These are phyloP conservation scores for Steinernema hermaphroditum DNA, from an alignment of 2,888 invertebrate genomes.

Conservation along the genomic window DNA sequence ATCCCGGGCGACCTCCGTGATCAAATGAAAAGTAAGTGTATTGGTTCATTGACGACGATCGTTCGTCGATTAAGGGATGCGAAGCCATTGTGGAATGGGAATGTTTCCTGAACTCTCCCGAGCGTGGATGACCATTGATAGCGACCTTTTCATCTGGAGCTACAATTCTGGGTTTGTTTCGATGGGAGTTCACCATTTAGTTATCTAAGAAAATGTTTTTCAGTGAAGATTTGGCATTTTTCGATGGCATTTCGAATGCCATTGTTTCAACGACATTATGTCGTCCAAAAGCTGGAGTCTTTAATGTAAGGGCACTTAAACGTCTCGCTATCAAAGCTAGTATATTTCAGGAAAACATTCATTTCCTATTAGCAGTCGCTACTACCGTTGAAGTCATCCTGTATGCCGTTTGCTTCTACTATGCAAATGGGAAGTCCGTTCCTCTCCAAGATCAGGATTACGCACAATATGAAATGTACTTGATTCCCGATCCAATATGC, in stretches of 20 bases:
- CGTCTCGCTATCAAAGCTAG: background rate
- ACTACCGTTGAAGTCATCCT: constrained; percentile 93
- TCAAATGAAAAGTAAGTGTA: constrained; percentile 56
- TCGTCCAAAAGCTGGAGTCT: constrained; percentile 75
- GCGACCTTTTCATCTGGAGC: constrained; percentile 96
- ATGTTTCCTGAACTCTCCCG: constrained; percentile 91
- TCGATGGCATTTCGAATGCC: constrained; percentile 89
- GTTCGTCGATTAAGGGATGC: constrained; percentile 77
- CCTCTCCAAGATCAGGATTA: constrained; percentile 26
- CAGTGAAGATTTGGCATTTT: constrained; percentile 93
- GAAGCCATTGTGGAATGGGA: constrained; percentile 94
- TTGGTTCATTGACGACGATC: background rate
- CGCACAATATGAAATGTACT: constrained; percentile 38
- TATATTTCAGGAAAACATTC: constrained; percentile 75
- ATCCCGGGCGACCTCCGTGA: constrained; percentile 58
- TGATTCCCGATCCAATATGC: constrained; percentile 74
- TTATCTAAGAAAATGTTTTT: too few relatives aligned
- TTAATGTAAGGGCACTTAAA: constrained; percentile 42
- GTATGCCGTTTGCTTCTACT: constrained; percentile 75
- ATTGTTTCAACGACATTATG: constrained; percentile 90
- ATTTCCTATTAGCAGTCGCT: constrained; percentile 84
- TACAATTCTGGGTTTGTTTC: constrained; percentile 92
- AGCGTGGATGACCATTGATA: constrained; percentile 96
- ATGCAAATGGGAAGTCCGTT: constrained; percentile 67
- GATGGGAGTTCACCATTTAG: too few relatives aligned